Base-by-base conservation (phyloP, 92 coral and sea anemone species). In the Heliopora coerulea region DNA sequence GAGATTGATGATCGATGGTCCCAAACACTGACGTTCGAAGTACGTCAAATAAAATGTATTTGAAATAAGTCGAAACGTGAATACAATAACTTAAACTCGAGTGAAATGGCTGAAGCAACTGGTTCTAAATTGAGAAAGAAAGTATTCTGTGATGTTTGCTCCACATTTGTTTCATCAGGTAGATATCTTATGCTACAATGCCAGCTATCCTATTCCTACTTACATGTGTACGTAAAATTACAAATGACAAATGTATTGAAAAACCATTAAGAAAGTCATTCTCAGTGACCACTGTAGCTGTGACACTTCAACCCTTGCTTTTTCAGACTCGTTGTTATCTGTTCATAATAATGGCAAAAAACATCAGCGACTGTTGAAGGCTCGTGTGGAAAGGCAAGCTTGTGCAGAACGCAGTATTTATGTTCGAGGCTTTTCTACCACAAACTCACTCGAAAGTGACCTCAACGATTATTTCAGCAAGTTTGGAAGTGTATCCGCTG, bases 261-360 rank as follows among this genome's bases (percentile, higher is more conserved):
- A n/a, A n/a, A n/a, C n/a, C n/a, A n/a, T n/a, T n/a, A n/a, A n/a
- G n/a, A n/a, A n/a, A n/a, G n/a, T n/a, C n/a, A n/a, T n/a, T n/a
- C n/a, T n/a, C n/a, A n/a, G n/a, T n/a, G n/a, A n/a, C n/a, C n/a
- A n/a, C n/a, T n/a, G n/a, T n/a, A n/a, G n/a, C n/a, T n/a, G n/a
- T n/a, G n/a, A n/a, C n/a, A n/a, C n/a, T n/a, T n/a, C n/a, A n/a
- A n/a, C n/a, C n/a, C n/a, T n/a, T n/a, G n/a, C n/a, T n/a, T 74
- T 42, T 41, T 27, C 60, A 92, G 97, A 78, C 26, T 50, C 83
- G 48, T 65, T 89, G 42, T 54, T 92, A 20, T 75, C 78, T 60
- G 76, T 85, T 49, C 97, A 92, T 75, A 89, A 83, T 31, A 87
- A 89, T 23, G 97, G 97, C 4, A 92, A 85, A 59, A 92, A 92